Percentiles rank a stretch among this genome's conserved stretches.
phyloP scores from a whole-genome alignment of 2,113 vertebrate genomes.

The Microtus oregoni region DNA sequence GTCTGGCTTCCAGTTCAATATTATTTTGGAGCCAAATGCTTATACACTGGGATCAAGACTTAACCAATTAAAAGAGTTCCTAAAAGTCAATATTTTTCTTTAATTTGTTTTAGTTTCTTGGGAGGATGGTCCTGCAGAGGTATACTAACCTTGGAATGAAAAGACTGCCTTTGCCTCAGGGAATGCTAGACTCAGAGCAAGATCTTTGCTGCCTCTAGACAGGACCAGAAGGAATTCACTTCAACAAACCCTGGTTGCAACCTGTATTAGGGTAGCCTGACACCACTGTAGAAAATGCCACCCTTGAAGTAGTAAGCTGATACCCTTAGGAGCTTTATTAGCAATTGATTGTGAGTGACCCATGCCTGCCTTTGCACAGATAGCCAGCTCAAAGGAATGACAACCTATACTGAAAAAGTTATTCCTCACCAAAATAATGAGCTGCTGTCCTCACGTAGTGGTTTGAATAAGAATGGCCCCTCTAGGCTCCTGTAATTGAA shows the following conservation, averaged over 20 bases:
- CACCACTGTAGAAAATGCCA: neutral
- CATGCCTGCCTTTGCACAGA: neutral
- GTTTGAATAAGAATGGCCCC: neutral
- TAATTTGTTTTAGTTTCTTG: neutral
- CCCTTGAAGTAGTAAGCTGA: neutral
- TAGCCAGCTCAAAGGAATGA: neutral
- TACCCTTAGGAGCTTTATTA: neutral
- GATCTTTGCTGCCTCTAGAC: neutral
- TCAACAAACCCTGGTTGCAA: neutral
- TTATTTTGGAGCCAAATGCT: neutral
- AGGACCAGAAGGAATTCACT: neutral
- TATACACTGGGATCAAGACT: neutral
- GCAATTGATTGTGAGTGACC: neutral
- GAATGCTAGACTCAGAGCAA: neutral
- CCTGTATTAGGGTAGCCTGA: neutral
- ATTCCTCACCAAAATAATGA: neutral
- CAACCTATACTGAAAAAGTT: neutral
- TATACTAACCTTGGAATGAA: no score
- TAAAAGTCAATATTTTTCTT: neutral
- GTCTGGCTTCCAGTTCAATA: neutral
- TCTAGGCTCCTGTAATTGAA: neutral
- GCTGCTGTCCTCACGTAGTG: no score
- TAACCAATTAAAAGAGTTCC: neutral
- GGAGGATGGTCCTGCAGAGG: neutral
- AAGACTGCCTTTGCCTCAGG: neutral